Evolutionary conservation across 2,888 invertebrate species (phyloP), one percentile per base, ranked within the genome.

Genomic region (Caenorhabditis imperialis): DNA sequence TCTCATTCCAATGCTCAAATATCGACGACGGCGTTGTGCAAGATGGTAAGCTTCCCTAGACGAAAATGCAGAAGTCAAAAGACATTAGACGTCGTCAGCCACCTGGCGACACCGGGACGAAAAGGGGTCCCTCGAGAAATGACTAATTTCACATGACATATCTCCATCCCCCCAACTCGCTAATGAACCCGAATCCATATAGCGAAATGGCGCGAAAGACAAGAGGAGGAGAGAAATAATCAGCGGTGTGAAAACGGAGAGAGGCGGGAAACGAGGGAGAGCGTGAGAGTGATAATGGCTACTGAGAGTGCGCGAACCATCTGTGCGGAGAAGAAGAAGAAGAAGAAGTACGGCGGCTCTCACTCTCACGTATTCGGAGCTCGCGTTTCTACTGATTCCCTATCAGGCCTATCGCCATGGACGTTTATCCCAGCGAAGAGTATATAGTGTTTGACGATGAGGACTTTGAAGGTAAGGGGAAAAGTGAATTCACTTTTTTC

Each of bases 21-120:
- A 7, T 58, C 5, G 37, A 30, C 16, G 44, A 58, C 50, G 50
- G 50, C n/a, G 23, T 16, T 1, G 47, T 38, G 16, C 18, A 50
- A 20, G 60, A 60, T 3, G 42, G 44, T 45, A 20, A 23, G 16
- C 8, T 3, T 16, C 22, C 16, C 6, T 23, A 8, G 38, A 51
- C 5, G 8, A 25, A 42, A 20, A 42, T 18, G 27, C 12, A n/a
- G 20, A n/a, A n/a, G n/a, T n/a, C n/a, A n/a, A n/a, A n/a, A n/a
- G n/a, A n/a, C n/a, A n/a, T n/a, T n/a, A n/a, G 40, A 40, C 16
- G 25, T 16, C 25, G 12, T 48, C 48, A 48, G 2, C 18, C 48
- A 48, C 48, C 48, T 48, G 40, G 27, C 42, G 54, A 54, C 30
- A 54, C n/a, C n/a, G 23, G 33, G 30, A 37, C 42, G 42, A 14